A percentile compares a stretch with the other conserved stretches of the same genome.
Evolutionary conservation across 2,797 vertebrate genomes (phyloP).

Genomic region (Bovichtus diacanthus): DNA sequence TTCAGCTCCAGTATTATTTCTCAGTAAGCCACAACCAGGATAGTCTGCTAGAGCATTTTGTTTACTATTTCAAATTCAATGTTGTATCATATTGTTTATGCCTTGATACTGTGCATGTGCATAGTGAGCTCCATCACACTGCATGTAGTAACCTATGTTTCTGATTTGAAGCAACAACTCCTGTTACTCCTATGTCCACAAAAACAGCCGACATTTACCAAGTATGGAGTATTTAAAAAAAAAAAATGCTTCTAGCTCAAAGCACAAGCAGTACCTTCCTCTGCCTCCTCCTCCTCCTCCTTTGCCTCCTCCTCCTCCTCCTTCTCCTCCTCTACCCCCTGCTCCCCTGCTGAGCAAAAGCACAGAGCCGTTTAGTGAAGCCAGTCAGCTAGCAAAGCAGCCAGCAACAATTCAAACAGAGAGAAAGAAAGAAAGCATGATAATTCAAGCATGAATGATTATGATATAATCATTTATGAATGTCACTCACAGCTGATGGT

Average conservation of each 20-base stretch:
- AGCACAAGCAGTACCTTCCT: slow-evolving; percentile 75
- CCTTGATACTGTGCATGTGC: not conserved
- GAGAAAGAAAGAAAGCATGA: not conserved
- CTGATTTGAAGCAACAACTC: not conserved
- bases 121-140: not conserved
- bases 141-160: not conserved
- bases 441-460: not conserved
- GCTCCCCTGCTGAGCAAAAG: slow-evolving; percentile 67
- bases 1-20: not conserved
- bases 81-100: not conserved
- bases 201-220: not conserved
- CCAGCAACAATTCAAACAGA: slow-evolving; percentile 2
- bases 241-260: not conserved
- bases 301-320: slow-evolving; percentile 31
- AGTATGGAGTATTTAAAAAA: not conserved
- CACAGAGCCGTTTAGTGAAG: slow-evolving; percentile 46
- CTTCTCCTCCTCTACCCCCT: slow-evolving; percentile 57
- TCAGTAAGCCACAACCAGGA: not conserved
- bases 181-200: not conserved
- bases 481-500: not conserved
- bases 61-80: not conserved
- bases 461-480: not conserved
- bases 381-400: slow-evolving; percentile 21
- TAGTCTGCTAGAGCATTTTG: not conserved
- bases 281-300: slow-evolving; percentile 45